Conservation (phyloP, 2,888 invertebrate genomes). For the Scelioninae gen. 1 region DNA sequence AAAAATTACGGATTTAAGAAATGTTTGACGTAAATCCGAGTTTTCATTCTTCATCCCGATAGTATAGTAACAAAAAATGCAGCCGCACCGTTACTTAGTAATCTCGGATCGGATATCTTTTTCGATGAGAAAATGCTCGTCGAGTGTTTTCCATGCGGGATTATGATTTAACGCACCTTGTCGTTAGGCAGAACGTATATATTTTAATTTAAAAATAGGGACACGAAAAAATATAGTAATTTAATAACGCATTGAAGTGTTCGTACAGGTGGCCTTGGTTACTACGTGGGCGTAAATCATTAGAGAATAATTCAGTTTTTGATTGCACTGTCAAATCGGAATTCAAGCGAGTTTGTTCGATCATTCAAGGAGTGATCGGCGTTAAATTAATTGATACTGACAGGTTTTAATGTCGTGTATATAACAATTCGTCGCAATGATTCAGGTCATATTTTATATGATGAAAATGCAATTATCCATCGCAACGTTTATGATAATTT, state of each 20-base stretch:
- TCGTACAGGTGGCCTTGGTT: conserved; percentile 22
- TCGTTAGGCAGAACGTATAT: background rate
- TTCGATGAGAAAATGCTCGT: conserved; percentile 40
- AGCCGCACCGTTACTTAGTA: conserved; percentile 43
- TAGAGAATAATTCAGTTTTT: conserved; percentile 23
- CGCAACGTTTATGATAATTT: no score
- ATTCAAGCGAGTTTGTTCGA: conserved; percentile 2
- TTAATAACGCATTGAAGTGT: conserved; percentile 35
- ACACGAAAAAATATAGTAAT: conserved; percentile 35
- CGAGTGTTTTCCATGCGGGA: conserved; percentile 29
- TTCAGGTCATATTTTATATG: no score
- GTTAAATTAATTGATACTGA: background rate
- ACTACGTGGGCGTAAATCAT: conserved; percentile 44
- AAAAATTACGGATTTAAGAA: no score
- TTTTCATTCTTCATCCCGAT: conserved; percentile 14
- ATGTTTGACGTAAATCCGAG: no score
- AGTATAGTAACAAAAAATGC: conserved; percentile 23
- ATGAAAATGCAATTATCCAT: no score
- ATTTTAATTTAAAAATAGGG: no score
- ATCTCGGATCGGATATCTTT: conserved; percentile 48
- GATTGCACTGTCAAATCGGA: conserved; percentile 26
- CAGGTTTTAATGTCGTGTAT: background rate
- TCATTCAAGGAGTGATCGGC: conserved; percentile 9
- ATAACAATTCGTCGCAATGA: no score
- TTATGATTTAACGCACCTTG: conserved; percentile 23